Conservation (phyloP, 2,888 invertebrate species). For the Odontomyia ornata region DNA sequence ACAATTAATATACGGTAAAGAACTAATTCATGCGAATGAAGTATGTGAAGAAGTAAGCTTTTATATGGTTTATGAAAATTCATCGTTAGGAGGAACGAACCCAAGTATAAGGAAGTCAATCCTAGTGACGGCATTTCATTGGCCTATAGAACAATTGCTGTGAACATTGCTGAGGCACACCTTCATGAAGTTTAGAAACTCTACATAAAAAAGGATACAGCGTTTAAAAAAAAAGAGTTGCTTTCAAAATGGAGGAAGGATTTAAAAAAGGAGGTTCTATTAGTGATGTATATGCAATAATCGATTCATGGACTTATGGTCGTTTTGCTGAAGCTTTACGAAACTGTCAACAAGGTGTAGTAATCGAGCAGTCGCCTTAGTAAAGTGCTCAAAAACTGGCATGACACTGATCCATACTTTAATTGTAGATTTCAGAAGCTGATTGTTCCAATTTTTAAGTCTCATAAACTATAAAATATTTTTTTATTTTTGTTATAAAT, state of each 20-base stretch:
- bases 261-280: constrained; percentile 32
- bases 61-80: not conserved
- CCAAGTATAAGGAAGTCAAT: not conserved
- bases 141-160: not conserved
- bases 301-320: constrained; percentile 39
- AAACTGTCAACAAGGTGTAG: constrained; percentile 21
- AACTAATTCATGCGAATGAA: constrained; percentile 6
- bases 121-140: not conserved
- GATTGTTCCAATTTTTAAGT: too few relatives aligned
- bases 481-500: too few relatives aligned
- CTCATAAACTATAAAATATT: too few relatives aligned
- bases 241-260: constrained; percentile 24
- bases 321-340: not conserved
- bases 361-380: too few relatives aligned
- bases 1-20: not conserved
- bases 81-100: not conserved
- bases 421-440: too few relatives aligned
- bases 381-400: too few relatives aligned
- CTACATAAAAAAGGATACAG: constrained; percentile 42
- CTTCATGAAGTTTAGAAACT: constrained; percentile 17
- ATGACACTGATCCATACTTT: too few relatives aligned
- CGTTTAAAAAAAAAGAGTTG: constrained; percentile 30
- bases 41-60: not conserved
- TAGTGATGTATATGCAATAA: constrained; percentile 33
- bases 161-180: not conserved